Base-by-base conservation (phyloP, 2,888 invertebrate species). In the Bursaphelenchus okinawaensis region DNA sequence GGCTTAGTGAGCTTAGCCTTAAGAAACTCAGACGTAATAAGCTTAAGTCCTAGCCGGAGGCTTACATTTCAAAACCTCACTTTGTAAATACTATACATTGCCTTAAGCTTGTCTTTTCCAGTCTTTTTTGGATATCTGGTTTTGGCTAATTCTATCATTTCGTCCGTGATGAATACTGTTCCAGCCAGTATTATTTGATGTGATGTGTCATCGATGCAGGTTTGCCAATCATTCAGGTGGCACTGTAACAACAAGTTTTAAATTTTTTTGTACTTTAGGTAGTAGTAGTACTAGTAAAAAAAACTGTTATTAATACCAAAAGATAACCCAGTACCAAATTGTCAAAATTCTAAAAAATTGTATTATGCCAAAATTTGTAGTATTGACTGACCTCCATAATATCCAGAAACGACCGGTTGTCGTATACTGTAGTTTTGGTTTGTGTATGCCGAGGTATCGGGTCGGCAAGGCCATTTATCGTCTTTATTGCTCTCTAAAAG, bases 191-290 rank as follows among this genome's bases (percentile, higher is more conserved):
- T 70, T 40, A 71, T 68, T 55, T 79, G 78, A 9, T 69, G 62
- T n/a, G 76, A 68, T 12, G 70, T 65, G 55, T 79, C 83, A 65
- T 73, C 81, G 67, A 69, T 68, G 31, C 62, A 73, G 69, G 65
- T 75, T 75, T 64, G 79, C 76, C 69, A 83, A 52, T 66, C 75
- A 67, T 67, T 76, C 22, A 74, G 80, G 70, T 50, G 78, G 7
- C 85, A 78, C 87, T 88, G 77, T 28, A 84, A 84, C 64, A 65
- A 52, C 23, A 31, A n/a, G 51, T 52, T 9, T n/a, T n/a, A n/a
- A n/a, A n/a, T n/a, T n/a, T n/a, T n/a, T n/a, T n/a, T n/a, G n/a
- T n/a, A n/a, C n/a, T n/a, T n/a, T n/a, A n/a, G n/a, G n/a, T n/a
- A n/a, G n/a, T n/a, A n/a, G n/a, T n/a, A n/a, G n/a, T n/a, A n/a